Evolutionary conservation across 2,888 invertebrate genomes (phyloP), one percentile per base, ranked within the genome.

Genomic region (Branchellion lobata): DNA sequence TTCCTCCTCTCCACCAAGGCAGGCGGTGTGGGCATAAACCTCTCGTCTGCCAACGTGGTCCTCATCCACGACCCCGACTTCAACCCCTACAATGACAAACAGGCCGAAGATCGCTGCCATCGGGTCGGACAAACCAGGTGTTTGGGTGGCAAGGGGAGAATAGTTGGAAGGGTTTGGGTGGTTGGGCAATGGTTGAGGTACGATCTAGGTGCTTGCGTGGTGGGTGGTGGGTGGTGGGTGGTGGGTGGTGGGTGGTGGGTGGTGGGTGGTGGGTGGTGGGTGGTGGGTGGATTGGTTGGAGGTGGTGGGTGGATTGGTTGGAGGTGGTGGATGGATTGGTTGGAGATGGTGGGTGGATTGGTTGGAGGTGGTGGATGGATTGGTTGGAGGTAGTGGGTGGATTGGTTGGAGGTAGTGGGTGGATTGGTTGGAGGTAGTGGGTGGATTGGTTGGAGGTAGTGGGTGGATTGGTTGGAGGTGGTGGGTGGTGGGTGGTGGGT

Each of bases 11-110:
- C 96, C 3, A 97, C 97, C 0, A 57, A 24, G 24, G 61, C 61
- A 18, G 61, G n/a, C 14, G 69, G 82, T 24, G 74, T 82, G 69
- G 82, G 88, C 27, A 88, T 88, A 82, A 88, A 88, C 81, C 82
- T 88, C 77, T 86, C 86, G 0, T 92, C 94, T 0, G 97, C 98
- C 0, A 96, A 97, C 89, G 94, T 94, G 18, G 97, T 97, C 83
- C 92, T 96, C 84, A 92, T 98, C 82, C 96, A 98, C 87, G 98
- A 98, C 86, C 94, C 97, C 76, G 98, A 98, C 89, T 96, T 95
- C 87, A 98, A 98, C 89, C 97, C 97, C 0, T 96, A 97, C 88
- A 97, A 97, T 87, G 97, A 98, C 87, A 96, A 96, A 83, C 90
- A 96, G 88, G 97, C 97, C 0, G 96, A 97, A 87, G 97, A 98